Evolutionary conservation across 2,888 invertebrate genomes (phyloP), one percentile per base, ranked within the genome.

Genomic region (Lasiommata megera): DNA sequence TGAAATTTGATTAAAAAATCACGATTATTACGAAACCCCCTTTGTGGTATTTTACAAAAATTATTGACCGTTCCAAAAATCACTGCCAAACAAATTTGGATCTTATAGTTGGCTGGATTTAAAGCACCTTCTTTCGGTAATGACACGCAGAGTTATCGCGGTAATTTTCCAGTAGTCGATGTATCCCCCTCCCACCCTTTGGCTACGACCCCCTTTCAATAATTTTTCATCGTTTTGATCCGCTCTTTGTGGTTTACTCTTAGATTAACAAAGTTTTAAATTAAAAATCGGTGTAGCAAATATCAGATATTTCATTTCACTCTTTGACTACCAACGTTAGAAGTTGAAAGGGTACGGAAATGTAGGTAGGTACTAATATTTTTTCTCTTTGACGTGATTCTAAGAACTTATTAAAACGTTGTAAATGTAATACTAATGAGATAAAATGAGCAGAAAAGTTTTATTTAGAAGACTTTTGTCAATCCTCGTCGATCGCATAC

Each of bases 1-100:
- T 88, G 89, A 91, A 91, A 91, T 91, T 91, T 91, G 91, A 91
- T 91, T 91, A 91, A 91, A 91, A 91, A 91, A 91, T 91, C 91
- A 91, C 91, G 91, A 91, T 91, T 90, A 91, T 90, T 91, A 88
- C 88, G 78, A 73, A 72, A 69, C 82, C 82, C 82, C 87, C 86
- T 80, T 77, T 76, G 71, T 68, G 79, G 72, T 77, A 79, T 78
- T 77, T 76, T 73, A 74, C 79, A 74, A 70, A 67, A 64, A 67
- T 65, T 76, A 65, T 67, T 67, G 60, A 61, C 65, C 47, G 60
- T 54, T 66, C 23, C 50, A 44, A 54, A 68, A 62, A 29, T 6
- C 16, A 1, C 12, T 34, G 12, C 0, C 64, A 63, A 18, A 17
- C 60, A 3, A 78, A 41, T 63, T 12, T 64, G 8, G 50, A 56